Evolutionary conservation across 2,888 invertebrate genomes (phyloP).

Genomic region (Frankliniella fusca): DNA sequence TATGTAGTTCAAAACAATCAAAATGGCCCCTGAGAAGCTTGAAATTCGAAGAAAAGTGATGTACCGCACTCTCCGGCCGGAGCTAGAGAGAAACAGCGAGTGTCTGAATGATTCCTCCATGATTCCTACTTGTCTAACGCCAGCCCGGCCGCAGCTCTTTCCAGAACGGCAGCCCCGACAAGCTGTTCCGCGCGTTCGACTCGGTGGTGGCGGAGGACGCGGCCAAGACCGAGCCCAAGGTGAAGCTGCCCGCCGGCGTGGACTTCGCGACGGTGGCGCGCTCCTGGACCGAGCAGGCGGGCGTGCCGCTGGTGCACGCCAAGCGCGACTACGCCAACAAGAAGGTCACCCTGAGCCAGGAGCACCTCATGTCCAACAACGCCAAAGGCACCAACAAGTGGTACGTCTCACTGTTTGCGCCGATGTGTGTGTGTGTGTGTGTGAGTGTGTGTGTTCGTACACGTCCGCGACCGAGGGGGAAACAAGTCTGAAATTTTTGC

Average conservation of each 20-base stretch:
- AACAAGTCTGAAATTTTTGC: too few species aligned
- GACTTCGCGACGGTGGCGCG: constrained; percentile 77
- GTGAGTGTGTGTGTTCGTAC: too few species aligned
- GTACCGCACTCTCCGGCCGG: too few species aligned
- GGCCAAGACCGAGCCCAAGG: constrained; percentile 58
- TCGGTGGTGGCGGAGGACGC: constrained; percentile 79
- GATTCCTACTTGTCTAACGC: constrained; percentile 66
- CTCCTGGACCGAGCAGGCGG: constrained; percentile 83
- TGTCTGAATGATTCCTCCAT: too few species aligned
- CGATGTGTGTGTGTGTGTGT: too few species aligned
- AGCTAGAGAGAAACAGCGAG: too few species aligned
- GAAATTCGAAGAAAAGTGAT: too few species aligned
- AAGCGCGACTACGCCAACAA: constrained; percentile 47
- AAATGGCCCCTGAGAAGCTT: too few species aligned
- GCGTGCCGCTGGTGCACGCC: constrained; percentile 73
- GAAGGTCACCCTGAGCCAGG: constrained; percentile 24
- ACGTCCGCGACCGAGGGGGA: too few species aligned
- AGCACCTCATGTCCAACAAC: constrained; percentile 8
- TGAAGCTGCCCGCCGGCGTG: constrained; percentile 50
- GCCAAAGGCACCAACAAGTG: not conserved
- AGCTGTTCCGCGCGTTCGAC: constrained; percentile 65
- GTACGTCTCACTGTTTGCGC: too few species aligned
- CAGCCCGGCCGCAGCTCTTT: constrained; percentile 64
- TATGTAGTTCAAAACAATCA: too few species aligned
- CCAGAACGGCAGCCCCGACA: constrained; percentile 59